Base-by-base conservation (phyloP, 2,888 invertebrate species). In the Molorchus minor region DNA sequence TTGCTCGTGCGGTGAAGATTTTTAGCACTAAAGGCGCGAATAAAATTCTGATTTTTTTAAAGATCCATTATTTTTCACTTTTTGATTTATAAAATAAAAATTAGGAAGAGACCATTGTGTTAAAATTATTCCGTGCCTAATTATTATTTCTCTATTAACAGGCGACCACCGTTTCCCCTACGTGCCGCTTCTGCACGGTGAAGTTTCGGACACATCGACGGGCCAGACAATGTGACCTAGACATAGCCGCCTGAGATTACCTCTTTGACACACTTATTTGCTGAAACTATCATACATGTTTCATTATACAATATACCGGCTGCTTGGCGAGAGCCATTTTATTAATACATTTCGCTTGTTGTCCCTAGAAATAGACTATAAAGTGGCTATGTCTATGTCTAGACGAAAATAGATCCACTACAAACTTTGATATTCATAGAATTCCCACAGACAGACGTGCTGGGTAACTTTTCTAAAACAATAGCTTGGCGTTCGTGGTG, bases 181-280 rank as follows among this genome's bases (percentile, higher is more conserved):
- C n/a, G n/a, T n/a, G n/a, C n/a, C n/a, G n/a, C n/a, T n/a, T n/a
- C n/a, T n/a, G n/a, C 58, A 52, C 41, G 47, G 59, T 49, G 38
- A 45, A 52, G 53, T 47, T 36, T 21, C 45, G 38, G 44, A 55
- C 61, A 62, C 66, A 65, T 58, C 62, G 64, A 65, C 65, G 47
- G 45, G 68, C 75, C 75, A 76, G 77, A 77, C 77, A 61, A 71
- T 72, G 71, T 77, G 77, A 77, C 77, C 77, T 75, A 77, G 73
- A 75, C 73, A 69, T 59, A 54, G 64, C 53, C 66, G 70, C 69
- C 68, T 68, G 44, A 43, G 44, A 49, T 40, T 38, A 49, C 49
- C 49, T 49, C 68, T 70, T 67, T 73, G 73, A 73, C 73, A 73
- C 70, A 74, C 71, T 74, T 73, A 62, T 70, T 30, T 30, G 30